Conservation (phyloP, 2,113 vertebrate genomes). For the Dromaius novaehollandiae region DNA sequence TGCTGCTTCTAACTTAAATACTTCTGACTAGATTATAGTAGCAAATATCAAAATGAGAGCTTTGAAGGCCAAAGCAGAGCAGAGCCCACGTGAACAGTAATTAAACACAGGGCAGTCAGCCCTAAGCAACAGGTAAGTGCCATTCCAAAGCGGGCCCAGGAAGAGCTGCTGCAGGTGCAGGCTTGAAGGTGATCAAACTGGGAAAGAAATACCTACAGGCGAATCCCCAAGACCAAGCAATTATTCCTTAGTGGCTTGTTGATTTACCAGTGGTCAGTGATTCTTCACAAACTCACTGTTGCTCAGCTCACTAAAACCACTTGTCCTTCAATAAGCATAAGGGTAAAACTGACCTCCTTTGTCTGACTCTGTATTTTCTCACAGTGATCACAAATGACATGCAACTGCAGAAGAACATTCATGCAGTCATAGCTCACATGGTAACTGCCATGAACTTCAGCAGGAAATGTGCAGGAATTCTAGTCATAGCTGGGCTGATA, state of each 20-base stretch:
- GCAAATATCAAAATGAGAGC: neutral
- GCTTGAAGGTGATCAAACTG: neutral
- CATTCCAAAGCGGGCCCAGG: neutral
- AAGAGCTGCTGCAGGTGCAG: neutral
- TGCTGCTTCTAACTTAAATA: neutral
- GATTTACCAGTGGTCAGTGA: neutral
- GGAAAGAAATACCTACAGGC: neutral
- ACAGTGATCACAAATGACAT: neutral
- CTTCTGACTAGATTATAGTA: neutral
- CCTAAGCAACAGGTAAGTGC: rapidly evolving
- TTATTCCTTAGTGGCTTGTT: neutral
- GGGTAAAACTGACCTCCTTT: neutral
- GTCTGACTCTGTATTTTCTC: neutral
- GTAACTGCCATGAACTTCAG: neutral
- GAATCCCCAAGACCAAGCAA: neutral
- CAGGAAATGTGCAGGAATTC: neutral
- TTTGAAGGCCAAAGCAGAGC: neutral
- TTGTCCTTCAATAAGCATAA: neutral
- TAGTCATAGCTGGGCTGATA: neutral
- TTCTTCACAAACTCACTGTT: neutral
- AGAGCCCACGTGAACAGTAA: neutral
- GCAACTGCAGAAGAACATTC: slow-evolving; percentile 1
- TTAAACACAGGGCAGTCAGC: neutral
- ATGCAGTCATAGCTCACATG: neutral
- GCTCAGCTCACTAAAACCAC: neutral